phyloP scores from a whole-genome alignment of 2,113 vertebrate species.

The Bos taurus region ARS-UCD2.0 NC_037335.1:110382501-110383000 shows the following conservation, averaged over 20 bases:
- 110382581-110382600: background rate
- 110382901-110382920: too few relatives aligned
- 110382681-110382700: background rate
- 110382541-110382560: background rate
- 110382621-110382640: background rate
- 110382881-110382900: too few relatives aligned
- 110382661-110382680: background rate
- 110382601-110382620: background rate
- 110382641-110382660: background rate
- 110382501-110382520: background rate
- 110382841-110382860: background rate
- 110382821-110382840: background rate
- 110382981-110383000: too few relatives aligned
- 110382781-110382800: background rate
- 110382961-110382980: too few relatives aligned
- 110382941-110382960: too few relatives aligned
- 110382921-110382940: too few relatives aligned
- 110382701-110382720: background rate
- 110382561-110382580: background rate
- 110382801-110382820: background rate
- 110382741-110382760: background rate
- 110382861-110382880: too few relatives aligned
- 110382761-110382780: background rate
- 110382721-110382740: background rate
- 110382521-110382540: background rate